These are phyloP conservation scores for Himalopsyche phryganea DNA, from an alignment of 1,140 invertebrate genomes.

Conservation along the genomic window DNA sequence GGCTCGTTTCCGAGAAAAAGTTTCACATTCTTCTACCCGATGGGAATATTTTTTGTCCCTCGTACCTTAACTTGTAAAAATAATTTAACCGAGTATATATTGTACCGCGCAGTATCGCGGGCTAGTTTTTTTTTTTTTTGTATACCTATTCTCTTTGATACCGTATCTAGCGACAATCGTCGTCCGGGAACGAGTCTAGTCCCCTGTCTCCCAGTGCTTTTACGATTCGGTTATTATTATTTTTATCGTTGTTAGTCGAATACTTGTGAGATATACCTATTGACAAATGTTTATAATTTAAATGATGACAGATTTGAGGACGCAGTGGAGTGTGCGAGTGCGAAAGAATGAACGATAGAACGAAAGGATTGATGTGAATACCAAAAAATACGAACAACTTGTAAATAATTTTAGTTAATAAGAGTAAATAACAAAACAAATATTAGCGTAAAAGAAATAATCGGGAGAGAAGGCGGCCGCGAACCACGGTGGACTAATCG, in stretches of 20 bases:
- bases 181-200: not conserved
- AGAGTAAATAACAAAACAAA: conserved; percentile 20
- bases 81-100: no score
- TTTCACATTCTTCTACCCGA: not conserved
- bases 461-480: not conserved
- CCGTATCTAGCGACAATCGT: not conserved
- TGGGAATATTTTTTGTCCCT: no score
- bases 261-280: conserved; percentile 21
- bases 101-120: no score
- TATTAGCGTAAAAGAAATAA: conserved; percentile 19
- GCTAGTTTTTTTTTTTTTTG: not conserved
- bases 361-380: no score
- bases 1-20: not conserved
- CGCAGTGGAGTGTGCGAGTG: conserved; percentile 4
- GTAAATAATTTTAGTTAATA: conserved; percentile 32
- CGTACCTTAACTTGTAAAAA: no score
- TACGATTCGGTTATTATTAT: conserved; percentile 18
- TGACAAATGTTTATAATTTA: conserved; percentile 30
- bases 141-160: conserved; percentile 5
- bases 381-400: conserved; percentile 18
- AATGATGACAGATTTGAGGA: conserved; percentile 20
- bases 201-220: conserved; percentile 11
- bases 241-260: conserved; percentile 30
- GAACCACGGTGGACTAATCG: not conserved
- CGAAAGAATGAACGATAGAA: not conserved